Base-by-base conservation (phyloP, 2,888 invertebrate species). In the Thera britannica region DNA sequence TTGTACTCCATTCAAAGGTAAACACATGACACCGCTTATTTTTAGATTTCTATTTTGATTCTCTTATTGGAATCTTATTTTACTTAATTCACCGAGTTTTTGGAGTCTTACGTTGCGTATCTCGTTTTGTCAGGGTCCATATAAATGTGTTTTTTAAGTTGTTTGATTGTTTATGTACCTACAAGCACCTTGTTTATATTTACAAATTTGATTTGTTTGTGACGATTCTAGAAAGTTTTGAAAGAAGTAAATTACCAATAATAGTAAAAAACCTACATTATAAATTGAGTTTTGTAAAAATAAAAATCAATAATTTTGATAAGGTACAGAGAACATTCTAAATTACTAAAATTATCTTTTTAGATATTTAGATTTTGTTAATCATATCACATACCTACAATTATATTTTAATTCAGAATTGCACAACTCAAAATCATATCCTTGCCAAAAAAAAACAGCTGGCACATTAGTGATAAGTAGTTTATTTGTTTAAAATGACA, bases 1-100 rank as follows among this genome's bases (percentile, higher is more conserved):
- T 79, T 73, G 68, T 79, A 78, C 81, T 83, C 83, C 81, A 74
- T 76, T 72, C 70, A 73, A 81, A 82, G 74, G 87, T 89, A 89
- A 89, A 89, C 88, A 89, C 82, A 83, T 83, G 86, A 85, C 79
- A 82, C 77, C 72, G 79, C 78, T 83, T 87, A 84, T 87, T 86
- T 87, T 83, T 86, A 84, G 82, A 74, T 76, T 77, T 70, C 65
- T 65, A 71, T 71, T 71, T 73, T 72, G 72, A 48, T 72, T 65
- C 72, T 84, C 84, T 76, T 80, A 83, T 83, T 85, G 77, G 84
- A 86, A 81, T 83, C 81, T 77, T 76, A 73, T 74, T 72, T 75
- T 69, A 61, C 62, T 63, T 67, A 63, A 61, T 58, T 60, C 48
- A 63, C 7, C 34, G 58, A 52, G 52, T 55, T 74, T 58, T 11